These are phyloP conservation scores for Agriopis marginaria DNA, from an alignment of 2,888 invertebrate genomes.

Conservation along the genomic window DNA sequence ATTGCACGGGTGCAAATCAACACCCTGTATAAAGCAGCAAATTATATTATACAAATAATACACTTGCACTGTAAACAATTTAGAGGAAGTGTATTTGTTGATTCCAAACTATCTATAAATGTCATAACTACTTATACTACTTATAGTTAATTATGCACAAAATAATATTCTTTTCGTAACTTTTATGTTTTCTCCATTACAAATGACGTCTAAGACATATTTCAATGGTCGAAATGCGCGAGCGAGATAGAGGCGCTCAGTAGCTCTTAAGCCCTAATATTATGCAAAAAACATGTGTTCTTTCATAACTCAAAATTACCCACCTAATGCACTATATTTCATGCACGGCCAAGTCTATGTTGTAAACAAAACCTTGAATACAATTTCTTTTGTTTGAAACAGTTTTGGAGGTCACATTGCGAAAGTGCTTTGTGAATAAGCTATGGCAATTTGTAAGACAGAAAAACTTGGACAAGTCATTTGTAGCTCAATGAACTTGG, in stretches of 20 bases:
- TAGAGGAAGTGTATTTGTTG: too few relatives aligned
- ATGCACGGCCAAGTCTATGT: slow-evolving; percentile 24
- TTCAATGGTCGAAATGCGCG: too few relatives aligned
- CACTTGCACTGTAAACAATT: too few relatives aligned
- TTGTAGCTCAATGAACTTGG: slow-evolving; percentile 30
- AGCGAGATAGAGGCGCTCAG: too few relatives aligned
- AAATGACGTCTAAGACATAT: too few relatives aligned
- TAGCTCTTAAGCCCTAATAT: too few relatives aligned
- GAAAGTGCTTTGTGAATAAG: slow-evolving; percentile 33
- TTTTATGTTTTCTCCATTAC: too few relatives aligned
- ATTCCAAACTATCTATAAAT: not conserved
- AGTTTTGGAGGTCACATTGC: slow-evolving; percentile 30
- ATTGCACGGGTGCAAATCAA: too few relatives aligned
- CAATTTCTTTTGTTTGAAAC: slow-evolving; percentile 35
- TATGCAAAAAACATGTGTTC: not conserved
- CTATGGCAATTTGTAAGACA: slow-evolving; percentile 32
- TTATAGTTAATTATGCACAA: not conserved
- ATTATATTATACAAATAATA: too few relatives aligned
- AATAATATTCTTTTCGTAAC: not conserved
- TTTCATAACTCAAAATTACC: not conserved
- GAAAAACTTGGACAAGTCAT: slow-evolving; percentile 23
- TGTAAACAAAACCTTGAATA: slow-evolving; percentile 35
- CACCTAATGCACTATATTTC: slow-evolving; percentile 16
- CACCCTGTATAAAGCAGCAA: too few relatives aligned
- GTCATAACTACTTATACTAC: not conserved